Conservation (phyloP, 2,888 invertebrate genomes). For the Autographa pulchrina region DNA sequence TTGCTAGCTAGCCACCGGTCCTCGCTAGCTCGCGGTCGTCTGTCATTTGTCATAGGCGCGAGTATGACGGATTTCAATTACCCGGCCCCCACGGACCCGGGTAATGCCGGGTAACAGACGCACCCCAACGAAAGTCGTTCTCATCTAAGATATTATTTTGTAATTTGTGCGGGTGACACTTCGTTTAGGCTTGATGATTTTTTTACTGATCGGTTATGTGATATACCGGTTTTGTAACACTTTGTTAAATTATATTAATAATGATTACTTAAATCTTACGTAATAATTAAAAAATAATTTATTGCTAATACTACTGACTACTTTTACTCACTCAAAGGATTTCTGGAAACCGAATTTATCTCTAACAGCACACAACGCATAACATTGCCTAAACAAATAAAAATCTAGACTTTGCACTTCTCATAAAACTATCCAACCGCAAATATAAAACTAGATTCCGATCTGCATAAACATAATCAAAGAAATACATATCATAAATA, state of each 20-base stretch:
- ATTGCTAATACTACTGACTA: no score
- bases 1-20: slow-evolving; percentile 27
- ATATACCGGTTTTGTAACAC: background rate
- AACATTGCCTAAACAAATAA: no score
- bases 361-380: no score
- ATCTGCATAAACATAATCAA: background rate
- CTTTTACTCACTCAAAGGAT: no score
- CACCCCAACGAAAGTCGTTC: slow-evolving; percentile 42
- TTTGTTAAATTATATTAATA: no score
- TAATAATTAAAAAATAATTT: no score
- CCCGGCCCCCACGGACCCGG: slow-evolving; percentile 47
- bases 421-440: no score
- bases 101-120: slow-evolving; percentile 24
- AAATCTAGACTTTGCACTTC: no score
- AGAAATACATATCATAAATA: background rate
- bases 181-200: slow-evolving; percentile 38
- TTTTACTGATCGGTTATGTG: slow-evolving; percentile 9
- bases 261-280: no score
- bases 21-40: slow-evolving; percentile 41
- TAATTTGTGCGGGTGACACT: slow-evolving; percentile 67
- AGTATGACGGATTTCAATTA: slow-evolving; percentile 82
- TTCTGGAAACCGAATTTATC: no score
- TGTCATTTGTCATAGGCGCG: slow-evolving; percentile 78
- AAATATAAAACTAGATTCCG: background rate
- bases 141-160: slow-evolving; percentile 64